A percentile compares a stretch with the other conserved stretches of the same genome.
phyloP scores from a whole-genome alignment of 2,797 vertebrate species.

The Otolemur crassicaudatus region DNA sequence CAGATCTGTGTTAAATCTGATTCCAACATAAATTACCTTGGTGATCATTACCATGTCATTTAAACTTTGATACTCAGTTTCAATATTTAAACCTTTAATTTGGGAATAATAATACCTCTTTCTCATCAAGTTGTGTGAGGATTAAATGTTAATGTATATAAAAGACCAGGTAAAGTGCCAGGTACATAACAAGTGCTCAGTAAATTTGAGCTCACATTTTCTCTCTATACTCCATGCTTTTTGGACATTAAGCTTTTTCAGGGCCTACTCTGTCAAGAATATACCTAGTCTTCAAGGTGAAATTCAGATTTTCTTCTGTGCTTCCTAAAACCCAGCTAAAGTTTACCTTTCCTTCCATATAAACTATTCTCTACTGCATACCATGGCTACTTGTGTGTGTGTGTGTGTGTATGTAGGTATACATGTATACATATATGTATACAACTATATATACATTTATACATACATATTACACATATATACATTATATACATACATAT shows the following conservation, averaged over 20 bases:
- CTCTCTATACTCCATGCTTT: neutral
- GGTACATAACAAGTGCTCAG: neutral
- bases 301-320: conserved; percentile 23
- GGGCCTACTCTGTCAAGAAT: neutral
- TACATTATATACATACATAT: no score
- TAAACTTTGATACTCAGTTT: neutral
- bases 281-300: neutral
- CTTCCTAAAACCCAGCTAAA: neutral
- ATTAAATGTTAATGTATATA: neutral
- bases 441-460: no score
- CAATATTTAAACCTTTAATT: neutral
- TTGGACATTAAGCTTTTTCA: neutral
- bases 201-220: neutral
- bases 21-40: neutral
- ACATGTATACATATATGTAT: no score
- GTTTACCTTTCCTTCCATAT: neutral
- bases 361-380: neutral
- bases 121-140: neutral
- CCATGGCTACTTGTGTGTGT: neutral
- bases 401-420: neutral
- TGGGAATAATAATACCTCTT: neutral
- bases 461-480: no score
- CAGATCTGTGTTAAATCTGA: neutral
- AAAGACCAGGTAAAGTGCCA: neutral
- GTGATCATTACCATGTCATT: neutral